These are phyloP conservation scores for Nasonia vitripennis DNA, from an alignment of 1,140 invertebrate species.

Conservation along the genomic window DNA sequence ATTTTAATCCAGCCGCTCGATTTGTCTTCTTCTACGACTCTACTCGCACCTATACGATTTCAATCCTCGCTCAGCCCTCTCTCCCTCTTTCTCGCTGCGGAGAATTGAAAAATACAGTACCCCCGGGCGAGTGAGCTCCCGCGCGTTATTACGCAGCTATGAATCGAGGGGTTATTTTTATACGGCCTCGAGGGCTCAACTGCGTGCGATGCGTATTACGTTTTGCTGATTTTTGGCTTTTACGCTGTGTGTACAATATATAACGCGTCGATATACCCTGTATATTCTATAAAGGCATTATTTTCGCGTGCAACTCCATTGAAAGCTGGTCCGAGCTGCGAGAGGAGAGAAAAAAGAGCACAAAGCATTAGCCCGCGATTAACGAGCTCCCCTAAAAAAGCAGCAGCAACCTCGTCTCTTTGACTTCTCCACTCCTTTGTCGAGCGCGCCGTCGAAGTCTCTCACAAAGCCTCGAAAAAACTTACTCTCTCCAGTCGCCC, in stretches of 20 bases:
- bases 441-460: neutral
- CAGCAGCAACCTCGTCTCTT: neutral
- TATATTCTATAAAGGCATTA: neutral
- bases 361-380: neutral
- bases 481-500: neutral
- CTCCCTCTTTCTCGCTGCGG: conserved; percentile 23
- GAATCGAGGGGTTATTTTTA: conserved; percentile 29
- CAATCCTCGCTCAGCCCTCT: conserved; percentile 43
- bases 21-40: neutral
- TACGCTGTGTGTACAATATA: neutral
- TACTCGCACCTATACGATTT: conserved; percentile 20
- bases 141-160: neutral
- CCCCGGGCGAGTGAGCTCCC: neutral
- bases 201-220: neutral
- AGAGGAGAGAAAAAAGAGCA: neutral
- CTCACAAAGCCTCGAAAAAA: conserved; percentile 3
- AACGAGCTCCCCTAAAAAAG: neutral
- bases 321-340: neutral
- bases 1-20: neutral
- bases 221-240: conserved; percentile 4
- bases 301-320: neutral
- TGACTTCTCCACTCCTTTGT: neutral
- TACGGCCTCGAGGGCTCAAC: neutral
- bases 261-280: too few relatives aligned
- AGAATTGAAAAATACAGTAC: conserved; percentile 51